These are phyloP conservation scores for Ochropleura leucogaster DNA, from an alignment of 2,888 invertebrate species.

Conservation along the genomic window DNA sequence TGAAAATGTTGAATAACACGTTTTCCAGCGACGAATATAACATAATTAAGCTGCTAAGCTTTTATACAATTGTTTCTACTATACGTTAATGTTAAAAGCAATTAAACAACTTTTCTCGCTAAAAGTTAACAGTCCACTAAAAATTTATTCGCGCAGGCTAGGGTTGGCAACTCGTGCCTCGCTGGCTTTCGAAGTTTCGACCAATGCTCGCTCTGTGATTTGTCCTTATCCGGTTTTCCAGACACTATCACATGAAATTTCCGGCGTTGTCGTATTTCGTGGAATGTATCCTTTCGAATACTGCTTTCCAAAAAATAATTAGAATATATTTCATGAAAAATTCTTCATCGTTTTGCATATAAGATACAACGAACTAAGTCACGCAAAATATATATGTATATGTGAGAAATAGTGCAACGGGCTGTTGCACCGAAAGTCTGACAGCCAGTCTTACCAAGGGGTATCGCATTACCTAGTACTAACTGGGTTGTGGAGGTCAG, in stretches of 20 bases:
- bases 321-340: neutral
- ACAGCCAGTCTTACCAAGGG: too few relatives aligned
- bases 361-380: neutral
- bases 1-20: conserved; percentile 45
- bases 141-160: conserved; percentile 36
- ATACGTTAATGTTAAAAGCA: conserved; percentile 52
- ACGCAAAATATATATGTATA: neutral
- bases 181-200: conserved; percentile 31
- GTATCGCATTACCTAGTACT: too few relatives aligned
- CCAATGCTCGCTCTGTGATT: conserved; percentile 33
- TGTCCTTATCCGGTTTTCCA: conserved; percentile 52
- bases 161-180: conserved; percentile 24
- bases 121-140: conserved; percentile 54
- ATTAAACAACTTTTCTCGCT: conserved; percentile 57
- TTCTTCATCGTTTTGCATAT: neutral
- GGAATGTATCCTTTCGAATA: conserved; percentile 35
- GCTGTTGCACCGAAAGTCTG: too few relatives aligned
- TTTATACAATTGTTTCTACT: conserved; percentile 49
- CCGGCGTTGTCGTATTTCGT: conserved; percentile 39
- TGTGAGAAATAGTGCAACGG: neutral
- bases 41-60: conserved; percentile 36
- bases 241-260: conserved; percentile 56
- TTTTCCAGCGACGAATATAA: conserved; percentile 40
- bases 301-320: neutral
- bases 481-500: too few relatives aligned